Evolutionary conservation across 2,113 vertebrate genomes (phyloP).

Genomic region (Leptodactylus fuscus): DNA sequence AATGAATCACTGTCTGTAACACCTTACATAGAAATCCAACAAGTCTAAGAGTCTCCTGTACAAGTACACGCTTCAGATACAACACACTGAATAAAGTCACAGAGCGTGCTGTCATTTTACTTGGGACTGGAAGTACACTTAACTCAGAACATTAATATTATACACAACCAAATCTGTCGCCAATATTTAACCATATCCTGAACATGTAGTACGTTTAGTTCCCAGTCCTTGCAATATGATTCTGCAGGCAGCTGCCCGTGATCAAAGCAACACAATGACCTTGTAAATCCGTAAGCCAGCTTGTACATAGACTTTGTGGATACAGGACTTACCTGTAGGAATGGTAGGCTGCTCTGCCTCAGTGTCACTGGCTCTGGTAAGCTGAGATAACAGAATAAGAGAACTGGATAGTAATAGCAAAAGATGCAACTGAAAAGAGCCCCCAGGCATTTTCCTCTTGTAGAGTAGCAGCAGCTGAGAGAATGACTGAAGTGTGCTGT

Average conservation of each 20-base stretch:
- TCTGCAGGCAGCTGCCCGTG: not conserved
- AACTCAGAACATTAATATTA: not conserved
- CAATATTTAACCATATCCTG: not conserved
- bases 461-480: constrained; percentile 48
- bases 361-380: not conserved
- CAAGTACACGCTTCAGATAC: not conserved
- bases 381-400: constrained; percentile 29
- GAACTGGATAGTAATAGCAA: not conserved
- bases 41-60: not conserved
- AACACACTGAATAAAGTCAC: not conserved
- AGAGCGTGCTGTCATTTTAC: not conserved
- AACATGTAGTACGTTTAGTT: not conserved
- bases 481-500: constrained; percentile 28
- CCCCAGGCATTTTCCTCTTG: constrained; percentile 43
- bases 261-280: not conserved
- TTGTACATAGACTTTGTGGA: not conserved
- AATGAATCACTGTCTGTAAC: constrained; percentile 60
- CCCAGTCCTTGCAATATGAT: not conserved
- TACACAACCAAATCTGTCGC: not conserved
- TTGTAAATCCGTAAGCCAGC: not conserved
- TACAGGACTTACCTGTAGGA: constrained; percentile 31
- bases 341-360: not conserved
- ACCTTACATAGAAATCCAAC: constrained; percentile 42
- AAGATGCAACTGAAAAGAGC: constrained; percentile 6
- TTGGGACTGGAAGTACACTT: not conserved